These are phyloP conservation scores for Andrena haemorrhoa DNA, from an alignment of 2,888 invertebrate species.

Conservation along the genomic window DNA sequence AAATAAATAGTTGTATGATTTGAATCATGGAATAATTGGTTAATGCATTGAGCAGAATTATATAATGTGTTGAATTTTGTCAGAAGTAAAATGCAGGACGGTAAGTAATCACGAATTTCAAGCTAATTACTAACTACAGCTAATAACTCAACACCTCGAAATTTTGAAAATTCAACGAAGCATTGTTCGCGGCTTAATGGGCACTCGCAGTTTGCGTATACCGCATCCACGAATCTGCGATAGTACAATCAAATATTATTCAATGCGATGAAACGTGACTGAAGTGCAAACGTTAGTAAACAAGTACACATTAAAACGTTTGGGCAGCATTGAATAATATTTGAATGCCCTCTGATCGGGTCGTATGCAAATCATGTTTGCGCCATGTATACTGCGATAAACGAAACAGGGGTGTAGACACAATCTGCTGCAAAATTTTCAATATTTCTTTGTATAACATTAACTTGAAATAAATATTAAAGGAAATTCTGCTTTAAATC, in stretches of 20 bases:
- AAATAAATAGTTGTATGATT: too few species aligned
- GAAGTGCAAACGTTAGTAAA: conserved; percentile 2
- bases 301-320: conserved; percentile 23
- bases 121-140: too few species aligned
- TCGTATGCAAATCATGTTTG: too few species aligned
- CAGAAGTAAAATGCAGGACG: too few species aligned
- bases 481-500: neutral
- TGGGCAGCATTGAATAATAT: conserved; percentile 23
- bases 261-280: conserved; percentile 34
- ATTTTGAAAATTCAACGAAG: too few species aligned
- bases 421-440: neutral
- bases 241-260: conserved; percentile 42
- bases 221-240: conserved; percentile 4
- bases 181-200: neutral
- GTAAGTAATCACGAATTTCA: neutral
- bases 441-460: neutral
- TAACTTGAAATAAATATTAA: neutral
- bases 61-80: too few species aligned
- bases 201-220: conserved; percentile 3
- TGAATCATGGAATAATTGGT: too few species aligned
- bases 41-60: too few species aligned
- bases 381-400: too few species aligned
- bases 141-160: too few species aligned
- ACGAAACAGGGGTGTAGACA: too few species aligned
- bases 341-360: neutral